Evolutionary conservation across 1,140 invertebrate genomes (phyloP).

Genomic region (Oreohelix idahoensis): DNA sequence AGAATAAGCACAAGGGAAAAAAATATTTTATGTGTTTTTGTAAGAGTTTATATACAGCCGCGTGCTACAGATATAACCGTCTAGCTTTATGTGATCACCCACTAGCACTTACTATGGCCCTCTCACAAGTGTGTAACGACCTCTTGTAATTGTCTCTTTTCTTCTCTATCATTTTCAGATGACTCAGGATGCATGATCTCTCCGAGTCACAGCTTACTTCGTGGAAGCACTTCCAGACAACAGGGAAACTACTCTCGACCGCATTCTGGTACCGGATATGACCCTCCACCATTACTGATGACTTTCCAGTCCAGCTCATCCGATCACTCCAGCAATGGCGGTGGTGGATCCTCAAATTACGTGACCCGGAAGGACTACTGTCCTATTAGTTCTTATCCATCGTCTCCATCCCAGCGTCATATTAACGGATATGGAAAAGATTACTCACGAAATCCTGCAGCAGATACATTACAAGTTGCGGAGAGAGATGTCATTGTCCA

Average conservation of each 20-base stretch:
- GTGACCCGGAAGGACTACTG: background rate
- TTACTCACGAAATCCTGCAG: background rate
- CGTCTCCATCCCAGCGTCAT: background rate
- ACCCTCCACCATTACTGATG: constrained; percentile 35
- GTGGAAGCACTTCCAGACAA: background rate
- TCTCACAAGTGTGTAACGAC: too few species aligned
- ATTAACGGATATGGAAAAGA: background rate
- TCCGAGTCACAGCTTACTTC: constrained; percentile 26
- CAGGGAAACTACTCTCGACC: constrained; percentile 26
- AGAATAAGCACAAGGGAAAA: too few species aligned
- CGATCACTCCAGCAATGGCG: background rate
- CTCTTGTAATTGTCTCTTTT: too few species aligned
- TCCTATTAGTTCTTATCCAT: background rate
- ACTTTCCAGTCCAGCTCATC: constrained; percentile 21
- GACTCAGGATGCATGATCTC: constrained; percentile 24
- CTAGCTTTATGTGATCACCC: too few species aligned
- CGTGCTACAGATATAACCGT: too few species aligned
- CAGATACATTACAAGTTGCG: background rate
- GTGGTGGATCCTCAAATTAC: background rate
- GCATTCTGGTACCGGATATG: constrained; percentile 14
- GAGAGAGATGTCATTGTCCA: background rate
- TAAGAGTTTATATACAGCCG: too few species aligned
- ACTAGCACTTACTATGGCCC: too few species aligned
- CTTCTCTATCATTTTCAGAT: constrained; percentile 24
- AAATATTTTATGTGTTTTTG: too few species aligned